These are phyloP conservation scores for Macrostomum cliftonense DNA, from an alignment of 2,888 invertebrate species.

Conservation along the genomic window DNA sequence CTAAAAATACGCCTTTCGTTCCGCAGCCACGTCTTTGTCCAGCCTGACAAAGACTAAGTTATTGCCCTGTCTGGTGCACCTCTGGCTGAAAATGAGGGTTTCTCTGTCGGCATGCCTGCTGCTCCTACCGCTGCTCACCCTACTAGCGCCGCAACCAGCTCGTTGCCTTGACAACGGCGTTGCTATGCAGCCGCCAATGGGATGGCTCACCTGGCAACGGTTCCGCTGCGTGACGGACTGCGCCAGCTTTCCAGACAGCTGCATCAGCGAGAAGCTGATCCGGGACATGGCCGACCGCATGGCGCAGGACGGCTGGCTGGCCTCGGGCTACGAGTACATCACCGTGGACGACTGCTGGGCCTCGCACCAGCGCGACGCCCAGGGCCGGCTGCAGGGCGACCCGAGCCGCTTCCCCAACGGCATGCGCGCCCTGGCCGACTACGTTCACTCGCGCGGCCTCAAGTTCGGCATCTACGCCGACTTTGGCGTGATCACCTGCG, in stretches of 20 bases:
- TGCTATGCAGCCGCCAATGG: constrained; percentile 32
- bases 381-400: constrained; percentile 63
- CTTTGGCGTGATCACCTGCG: constrained; percentile 87
- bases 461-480: constrained; percentile 95
- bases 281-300: constrained; percentile 35
- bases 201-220: constrained; percentile 33
- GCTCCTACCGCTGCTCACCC: too few species aligned
- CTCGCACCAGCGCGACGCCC: constrained; percentile 54
- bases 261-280: constrained; percentile 37
- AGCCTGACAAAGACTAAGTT: too few species aligned
- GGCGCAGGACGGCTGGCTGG: constrained; percentile 65
- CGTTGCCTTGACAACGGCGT: constrained; percentile 25
- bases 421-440: constrained; percentile 68
- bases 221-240: constrained; percentile 29
- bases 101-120: too few species aligned
- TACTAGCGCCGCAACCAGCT: too few species aligned
- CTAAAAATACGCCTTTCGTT: too few species aligned
- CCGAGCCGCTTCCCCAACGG: constrained; percentile 70
- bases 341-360: constrained; percentile 60
- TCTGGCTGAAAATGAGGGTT: too few species aligned
- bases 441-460: constrained; percentile 76
- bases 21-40: too few species aligned
- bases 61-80: too few species aligned
- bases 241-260: constrained; percentile 23
- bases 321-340: constrained; percentile 66